A percentile compares a stretch with the other conserved stretches of the same genome.
phyloP scores from a whole-genome alignment of 2,797 vertebrate species.

The Oophaga sylvatica region DNA sequence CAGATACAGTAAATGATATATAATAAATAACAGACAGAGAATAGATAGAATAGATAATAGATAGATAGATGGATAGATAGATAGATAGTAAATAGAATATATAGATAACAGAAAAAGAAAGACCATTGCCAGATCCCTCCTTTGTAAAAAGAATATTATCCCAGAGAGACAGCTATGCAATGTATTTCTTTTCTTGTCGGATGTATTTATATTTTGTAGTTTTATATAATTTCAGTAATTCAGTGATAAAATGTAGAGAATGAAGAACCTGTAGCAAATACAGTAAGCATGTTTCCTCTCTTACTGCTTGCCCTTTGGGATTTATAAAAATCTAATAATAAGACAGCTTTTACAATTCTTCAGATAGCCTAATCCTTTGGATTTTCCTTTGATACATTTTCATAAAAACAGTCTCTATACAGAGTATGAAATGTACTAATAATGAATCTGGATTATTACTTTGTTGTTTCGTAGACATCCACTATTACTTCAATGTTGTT shows the following conservation, averaged over 20 bases:
- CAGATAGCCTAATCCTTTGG: conserved; percentile 39
- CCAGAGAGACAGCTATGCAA: background rate
- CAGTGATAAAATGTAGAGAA: conserved; percentile 6
- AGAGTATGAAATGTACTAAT: conserved; percentile 58
- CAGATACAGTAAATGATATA: no score
- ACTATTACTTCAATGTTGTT: background rate
- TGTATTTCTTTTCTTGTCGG: no score
- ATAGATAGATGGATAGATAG: no score
- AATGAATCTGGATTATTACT: conserved; percentile 51
- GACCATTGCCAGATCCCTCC: background rate
- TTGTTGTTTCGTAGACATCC: conserved; percentile 16
- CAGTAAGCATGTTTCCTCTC: conserved; percentile 36
- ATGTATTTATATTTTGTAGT: background rate
- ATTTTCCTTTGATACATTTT: conserved; percentile 51
- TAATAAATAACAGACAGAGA: no score
- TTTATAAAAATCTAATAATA: conserved; percentile 56
- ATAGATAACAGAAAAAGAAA: no score
- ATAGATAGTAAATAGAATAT: no score
- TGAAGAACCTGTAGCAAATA: background rate
- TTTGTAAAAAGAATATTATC: conserved; percentile 21
- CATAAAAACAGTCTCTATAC: conserved; percentile 57
- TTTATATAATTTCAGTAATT: background rate
- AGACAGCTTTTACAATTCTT: conserved; percentile 51
- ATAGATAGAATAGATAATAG: no score
- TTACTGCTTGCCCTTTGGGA: conserved; percentile 51